Conservation (phyloP, 1,140 invertebrate genomes). For the Amphibalanus amphitrite region DNA sequence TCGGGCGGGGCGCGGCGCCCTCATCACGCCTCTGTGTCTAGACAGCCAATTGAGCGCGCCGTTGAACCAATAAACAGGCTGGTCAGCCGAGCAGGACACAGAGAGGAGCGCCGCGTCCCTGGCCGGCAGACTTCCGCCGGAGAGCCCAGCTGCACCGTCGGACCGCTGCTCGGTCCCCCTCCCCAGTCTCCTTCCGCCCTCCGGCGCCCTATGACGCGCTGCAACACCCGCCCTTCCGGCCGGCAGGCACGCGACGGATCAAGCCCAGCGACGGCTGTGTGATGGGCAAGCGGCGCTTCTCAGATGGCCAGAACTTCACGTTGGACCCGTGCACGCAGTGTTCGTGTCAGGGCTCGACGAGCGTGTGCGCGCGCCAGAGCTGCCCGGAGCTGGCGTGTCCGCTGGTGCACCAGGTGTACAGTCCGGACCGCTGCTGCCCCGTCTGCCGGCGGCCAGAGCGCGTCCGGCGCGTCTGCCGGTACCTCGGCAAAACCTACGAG, state of each 20-base stretch:
- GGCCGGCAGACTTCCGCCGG: no score
- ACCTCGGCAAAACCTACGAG: background rate
- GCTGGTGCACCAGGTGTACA: constrained; percentile 42
- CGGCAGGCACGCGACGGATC: background rate
- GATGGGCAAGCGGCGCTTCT: background rate
- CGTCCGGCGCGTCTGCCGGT: background rate
- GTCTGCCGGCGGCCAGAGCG: constrained; percentile 8
- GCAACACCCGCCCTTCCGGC: no score
- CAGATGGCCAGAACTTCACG: constrained; percentile 29
- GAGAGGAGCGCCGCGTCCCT: no score
- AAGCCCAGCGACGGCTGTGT: background rate
- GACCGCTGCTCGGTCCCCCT: no score
- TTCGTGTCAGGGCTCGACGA: constrained; percentile 44
- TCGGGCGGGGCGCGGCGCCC: no score
- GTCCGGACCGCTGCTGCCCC: constrained; percentile 57
- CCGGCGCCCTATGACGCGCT: background rate
- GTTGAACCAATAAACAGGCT: no score
- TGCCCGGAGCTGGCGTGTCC: constrained; percentile 68
- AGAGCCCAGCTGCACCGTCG: background rate
- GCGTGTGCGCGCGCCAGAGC: constrained; percentile 51
- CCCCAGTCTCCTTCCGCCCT: no score
- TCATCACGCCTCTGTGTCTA: no score
- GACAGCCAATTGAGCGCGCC: no score
- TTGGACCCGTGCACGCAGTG: constrained; percentile 68
- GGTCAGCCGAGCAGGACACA: no score